A percentile compares a stretch with the other conserved stretches of the same genome.
phyloP scores from a whole-genome alignment of 2,113 vertebrate species.

The Sminthopsis crassicaudata region DNA sequence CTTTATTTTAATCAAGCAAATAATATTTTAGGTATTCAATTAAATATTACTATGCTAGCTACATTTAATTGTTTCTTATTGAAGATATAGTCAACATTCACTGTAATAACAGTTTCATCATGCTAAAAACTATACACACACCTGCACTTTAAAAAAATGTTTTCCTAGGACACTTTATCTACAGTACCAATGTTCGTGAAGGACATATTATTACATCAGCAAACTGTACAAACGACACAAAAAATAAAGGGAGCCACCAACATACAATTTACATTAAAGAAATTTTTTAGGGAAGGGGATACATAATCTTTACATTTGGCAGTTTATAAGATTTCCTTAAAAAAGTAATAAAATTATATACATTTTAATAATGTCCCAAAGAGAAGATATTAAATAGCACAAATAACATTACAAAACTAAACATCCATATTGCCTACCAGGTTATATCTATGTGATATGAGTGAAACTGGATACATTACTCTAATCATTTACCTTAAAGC shows the following conservation, averaged over 20 bases:
- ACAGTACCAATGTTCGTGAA: conserved; percentile 80
- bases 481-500: conserved; percentile 71
- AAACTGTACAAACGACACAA: conserved; percentile 81
- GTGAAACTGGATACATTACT: conserved; percentile 57
- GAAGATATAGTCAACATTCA: conserved; percentile 84
- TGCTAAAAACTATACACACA: conserved; percentile 85
- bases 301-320: conserved; percentile 85
- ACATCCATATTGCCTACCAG: conserved; percentile 82
- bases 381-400: conserved; percentile 85
- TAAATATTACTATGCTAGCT: conserved; percentile 82
- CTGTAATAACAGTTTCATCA: conserved; percentile 86
- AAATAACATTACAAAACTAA: conserved; percentile 82
- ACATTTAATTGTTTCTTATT: conserved; percentile 81
- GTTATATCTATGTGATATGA: conserved; percentile 60
- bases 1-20: conserved; percentile 90
- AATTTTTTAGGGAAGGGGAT: conserved; percentile 72
- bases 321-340: conserved; percentile 78
- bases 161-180: conserved; percentile 80
- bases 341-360: conserved; percentile 87
- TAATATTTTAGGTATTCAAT: conserved; percentile 81
- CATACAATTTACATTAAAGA: conserved; percentile 56
- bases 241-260: conserved; percentile 73
- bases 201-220: conserved; percentile 73
- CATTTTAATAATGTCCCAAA: conserved; percentile 84
- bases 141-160: conserved; percentile 76